Conservation (phyloP, 2,113 vertebrate genomes). For the Bungarus multicinctus region DNA sequence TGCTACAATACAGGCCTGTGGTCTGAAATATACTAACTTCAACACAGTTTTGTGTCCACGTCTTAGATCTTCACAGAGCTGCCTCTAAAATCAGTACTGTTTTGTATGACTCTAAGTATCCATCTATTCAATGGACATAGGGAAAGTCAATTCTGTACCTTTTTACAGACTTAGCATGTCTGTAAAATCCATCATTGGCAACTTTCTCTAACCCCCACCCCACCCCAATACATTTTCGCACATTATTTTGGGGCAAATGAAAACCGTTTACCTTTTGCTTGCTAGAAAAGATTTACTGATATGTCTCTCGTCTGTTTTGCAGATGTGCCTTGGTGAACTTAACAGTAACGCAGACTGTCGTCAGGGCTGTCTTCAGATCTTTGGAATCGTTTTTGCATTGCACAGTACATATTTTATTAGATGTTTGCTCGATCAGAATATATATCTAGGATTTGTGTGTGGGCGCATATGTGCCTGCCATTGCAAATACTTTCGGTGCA, state of each 20-base stretch:
- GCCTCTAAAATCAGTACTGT: constrained; percentile 35
- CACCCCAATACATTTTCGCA: constrained; percentile 51
- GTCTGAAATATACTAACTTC: constrained; percentile 40
- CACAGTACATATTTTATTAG: constrained; percentile 64
- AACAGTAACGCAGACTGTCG: constrained; percentile 55
- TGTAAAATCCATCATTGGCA: constrained; percentile 47
- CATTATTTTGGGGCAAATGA: constrained; percentile 48
- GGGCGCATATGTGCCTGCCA: constrained; percentile 44
- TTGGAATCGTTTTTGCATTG: constrained; percentile 58
- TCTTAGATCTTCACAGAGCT: constrained; percentile 46
- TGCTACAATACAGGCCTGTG: neutral
- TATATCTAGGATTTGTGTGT: constrained; percentile 52
- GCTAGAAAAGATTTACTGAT: constrained; percentile 57
- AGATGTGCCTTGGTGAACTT: constrained; percentile 57
- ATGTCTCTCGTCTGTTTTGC: constrained; percentile 55
- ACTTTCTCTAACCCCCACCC: constrained; percentile 32
- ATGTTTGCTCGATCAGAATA: constrained; percentile 62
- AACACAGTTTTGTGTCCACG: constrained; percentile 48
- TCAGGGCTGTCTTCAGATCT: constrained; percentile 59
- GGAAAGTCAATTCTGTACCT: constrained; percentile 43
- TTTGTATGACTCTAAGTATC: constrained; percentile 33
- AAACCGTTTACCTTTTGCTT: constrained; percentile 58
- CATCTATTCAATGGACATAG: constrained; percentile 49
- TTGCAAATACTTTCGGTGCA: constrained; percentile 25
- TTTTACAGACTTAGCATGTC: constrained; percentile 55